Evolutionary conservation across 2,113 vertebrate genomes (phyloP).

Genomic region (Sminthopsis crassicaudata): DNA sequence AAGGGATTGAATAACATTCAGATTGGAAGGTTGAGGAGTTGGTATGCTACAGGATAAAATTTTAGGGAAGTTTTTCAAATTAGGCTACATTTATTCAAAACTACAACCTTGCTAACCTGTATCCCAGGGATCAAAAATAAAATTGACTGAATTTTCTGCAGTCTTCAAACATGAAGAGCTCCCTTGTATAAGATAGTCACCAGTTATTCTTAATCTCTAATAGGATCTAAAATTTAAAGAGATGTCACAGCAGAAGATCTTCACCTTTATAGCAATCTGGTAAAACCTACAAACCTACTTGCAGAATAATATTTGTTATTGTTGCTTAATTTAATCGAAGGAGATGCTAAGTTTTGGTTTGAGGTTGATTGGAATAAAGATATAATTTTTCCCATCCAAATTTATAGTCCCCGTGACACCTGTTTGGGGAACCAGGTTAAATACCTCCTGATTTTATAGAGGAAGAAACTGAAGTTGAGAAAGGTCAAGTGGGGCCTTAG

Average conservation of each 20-base stretch:
- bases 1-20: background rate
- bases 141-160: background rate
- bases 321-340: background rate
- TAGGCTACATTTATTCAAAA: background rate
- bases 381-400: background rate
- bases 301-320: background rate
- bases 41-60: background rate
- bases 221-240: background rate
- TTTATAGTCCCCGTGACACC: background rate
- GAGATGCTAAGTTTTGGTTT: background rate
- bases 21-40: background rate
- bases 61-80: background rate
- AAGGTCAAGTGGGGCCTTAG: background rate
- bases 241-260: background rate
- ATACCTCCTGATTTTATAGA: background rate
- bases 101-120: background rate
- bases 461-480: background rate
- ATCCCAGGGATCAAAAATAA: background rate
- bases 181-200: background rate
- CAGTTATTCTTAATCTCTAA: background rate
- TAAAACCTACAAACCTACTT: background rate
- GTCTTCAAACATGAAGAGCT: background rate
- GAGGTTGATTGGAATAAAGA: background rate
- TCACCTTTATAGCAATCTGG: background rate
- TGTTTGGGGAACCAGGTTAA: background rate